Percentiles rank a stretch among this genome's conserved stretches.
Evolutionary conservation across 2,113 vertebrate species (phyloP).

Genomic region (Spheniscus mendiculus): DNA sequence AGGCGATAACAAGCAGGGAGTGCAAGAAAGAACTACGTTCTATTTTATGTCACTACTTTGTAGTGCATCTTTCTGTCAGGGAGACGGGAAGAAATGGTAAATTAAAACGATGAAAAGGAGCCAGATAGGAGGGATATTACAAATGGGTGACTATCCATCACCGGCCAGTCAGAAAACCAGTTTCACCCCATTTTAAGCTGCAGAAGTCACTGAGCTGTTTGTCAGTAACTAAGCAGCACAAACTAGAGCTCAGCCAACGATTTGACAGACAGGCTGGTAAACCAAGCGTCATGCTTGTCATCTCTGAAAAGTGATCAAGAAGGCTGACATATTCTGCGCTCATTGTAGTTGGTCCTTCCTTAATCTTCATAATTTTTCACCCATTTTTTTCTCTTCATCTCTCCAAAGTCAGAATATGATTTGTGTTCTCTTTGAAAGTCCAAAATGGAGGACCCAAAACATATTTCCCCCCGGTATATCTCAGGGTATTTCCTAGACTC

Average conservation of each 20-base stretch:
- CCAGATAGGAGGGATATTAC: background rate
- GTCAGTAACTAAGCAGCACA: background rate
- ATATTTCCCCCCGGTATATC: background rate
- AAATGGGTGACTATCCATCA: background rate
- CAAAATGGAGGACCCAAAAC: background rate
- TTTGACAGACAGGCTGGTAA: background rate
- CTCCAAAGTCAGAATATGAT: background rate
- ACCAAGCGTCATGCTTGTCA: background rate
- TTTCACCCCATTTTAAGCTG: background rate
- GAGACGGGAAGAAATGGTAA: background rate
- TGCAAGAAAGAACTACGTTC: background rate
- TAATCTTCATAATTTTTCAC: background rate
- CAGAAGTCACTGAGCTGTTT: slow-evolving; percentile 9
- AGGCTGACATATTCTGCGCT: background rate
- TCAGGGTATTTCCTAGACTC: background rate
- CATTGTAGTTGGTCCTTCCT: background rate
- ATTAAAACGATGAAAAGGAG: background rate
- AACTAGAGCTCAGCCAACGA: background rate
- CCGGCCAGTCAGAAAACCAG: background rate
- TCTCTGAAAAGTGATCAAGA: background rate
- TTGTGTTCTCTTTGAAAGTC: background rate
- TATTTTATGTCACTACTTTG: background rate
- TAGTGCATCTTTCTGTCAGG: background rate
- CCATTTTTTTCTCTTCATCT: background rate
- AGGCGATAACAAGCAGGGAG: background rate